phyloP scores from a whole-genome alignment of 1,140 invertebrate species.

The Pseudomyrmex cubaensis region DNA sequence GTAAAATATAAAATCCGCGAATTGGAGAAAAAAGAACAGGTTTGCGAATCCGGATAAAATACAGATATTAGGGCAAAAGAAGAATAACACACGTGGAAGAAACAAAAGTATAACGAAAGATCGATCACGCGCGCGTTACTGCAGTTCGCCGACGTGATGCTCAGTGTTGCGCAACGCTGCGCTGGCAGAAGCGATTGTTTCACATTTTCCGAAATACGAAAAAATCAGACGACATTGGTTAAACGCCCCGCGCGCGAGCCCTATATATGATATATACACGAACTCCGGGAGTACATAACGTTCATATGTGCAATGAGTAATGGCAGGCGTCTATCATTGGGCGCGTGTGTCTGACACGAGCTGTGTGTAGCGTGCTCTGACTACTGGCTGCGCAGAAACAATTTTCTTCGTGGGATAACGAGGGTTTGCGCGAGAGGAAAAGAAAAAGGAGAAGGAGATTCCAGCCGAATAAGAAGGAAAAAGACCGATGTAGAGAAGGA shows the following conservation, averaged over 20 bases:
- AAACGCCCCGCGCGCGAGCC: slow-evolving; percentile 2
- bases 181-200: slow-evolving; percentile 36
- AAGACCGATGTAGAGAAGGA: slow-evolving; percentile 27
- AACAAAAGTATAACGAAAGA: neutral
- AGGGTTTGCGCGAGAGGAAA: neutral
- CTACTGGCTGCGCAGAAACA: slow-evolving; percentile 66
- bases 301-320: slow-evolving; percentile 76
- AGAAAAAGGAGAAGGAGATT: neutral
- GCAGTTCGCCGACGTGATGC: neutral
- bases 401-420: slow-evolving; percentile 69
- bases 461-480: slow-evolving; percentile 15
- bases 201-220: slow-evolving; percentile 50
- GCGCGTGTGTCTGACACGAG: slow-evolving; percentile 72
- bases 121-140: neutral
- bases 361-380: slow-evolving; percentile 49
- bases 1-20: neutral
- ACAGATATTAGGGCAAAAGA: neutral
- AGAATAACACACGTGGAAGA: neutral
- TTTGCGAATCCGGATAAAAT: neutral
- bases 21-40: neutral
- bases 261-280: slow-evolving; percentile 50
- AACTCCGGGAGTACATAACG: slow-evolving; percentile 62
- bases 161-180: neutral
- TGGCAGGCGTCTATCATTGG: slow-evolving; percentile 77
- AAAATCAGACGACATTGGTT: slow-evolving; percentile 45